Conservation (phyloP, 1,140 invertebrate genomes). For the Meloidogyne floridensis region DNA sequence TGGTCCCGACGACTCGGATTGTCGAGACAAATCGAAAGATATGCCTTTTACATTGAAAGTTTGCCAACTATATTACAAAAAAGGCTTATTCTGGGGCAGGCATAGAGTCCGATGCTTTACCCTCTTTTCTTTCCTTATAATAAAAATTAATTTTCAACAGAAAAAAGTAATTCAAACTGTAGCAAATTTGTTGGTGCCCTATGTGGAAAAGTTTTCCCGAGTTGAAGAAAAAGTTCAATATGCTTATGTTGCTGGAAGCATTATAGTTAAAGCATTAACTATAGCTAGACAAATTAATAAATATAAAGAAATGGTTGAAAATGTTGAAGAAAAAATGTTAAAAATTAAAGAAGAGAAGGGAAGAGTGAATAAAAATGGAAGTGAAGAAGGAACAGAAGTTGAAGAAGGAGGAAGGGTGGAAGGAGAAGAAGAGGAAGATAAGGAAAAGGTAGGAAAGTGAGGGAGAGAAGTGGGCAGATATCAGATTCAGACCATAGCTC, state of each 20-base stretch:
- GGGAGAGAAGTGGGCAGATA: no score
- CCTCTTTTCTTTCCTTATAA: background rate
- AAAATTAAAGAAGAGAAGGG: background rate
- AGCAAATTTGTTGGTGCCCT: background rate
- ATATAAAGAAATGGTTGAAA: background rate
- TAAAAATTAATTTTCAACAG: background rate
- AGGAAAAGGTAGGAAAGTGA: no score
- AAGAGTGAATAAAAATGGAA: background rate
- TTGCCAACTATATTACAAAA: no score
- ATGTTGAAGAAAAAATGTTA: background rate
- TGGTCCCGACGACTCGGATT: no score
- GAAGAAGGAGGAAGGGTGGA: background rate
- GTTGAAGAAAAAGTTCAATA: background rate
- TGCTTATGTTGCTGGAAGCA: background rate
- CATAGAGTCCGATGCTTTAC: no score
- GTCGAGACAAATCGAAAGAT: no score
- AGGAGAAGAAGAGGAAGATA: background rate
- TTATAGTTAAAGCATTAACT: slow-evolving; percentile 2
- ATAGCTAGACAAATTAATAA: background rate
- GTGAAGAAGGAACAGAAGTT: background rate
- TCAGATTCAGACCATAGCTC: no score
- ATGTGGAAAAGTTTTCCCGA: background rate
- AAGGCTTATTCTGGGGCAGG: no score
- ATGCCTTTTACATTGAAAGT: no score
- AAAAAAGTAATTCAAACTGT: background rate